Percentiles rank a stretch among this genome's conserved stretches.
phyloP scores from a whole-genome alignment of 2,797 vertebrate genomes.

The Hoplostethus atlanticus region DNA sequence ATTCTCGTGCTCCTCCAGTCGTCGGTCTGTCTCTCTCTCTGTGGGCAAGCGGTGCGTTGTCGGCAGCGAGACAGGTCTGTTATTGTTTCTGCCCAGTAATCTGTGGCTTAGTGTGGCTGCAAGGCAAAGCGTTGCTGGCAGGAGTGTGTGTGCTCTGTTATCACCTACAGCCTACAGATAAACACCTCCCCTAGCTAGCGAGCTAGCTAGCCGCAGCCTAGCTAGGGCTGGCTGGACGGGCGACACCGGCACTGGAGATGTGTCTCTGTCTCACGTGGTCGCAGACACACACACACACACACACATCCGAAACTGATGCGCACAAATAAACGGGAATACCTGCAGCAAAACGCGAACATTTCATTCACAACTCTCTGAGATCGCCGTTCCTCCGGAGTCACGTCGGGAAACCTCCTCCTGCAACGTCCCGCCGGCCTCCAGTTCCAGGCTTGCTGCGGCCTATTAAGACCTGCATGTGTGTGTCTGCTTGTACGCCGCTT shows the following conservation, averaged over 20 bases:
- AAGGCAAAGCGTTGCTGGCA: constrained; percentile 84
- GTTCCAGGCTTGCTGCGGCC: constrained; percentile 41
- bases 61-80: constrained; percentile 84
- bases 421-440: constrained; percentile 26
- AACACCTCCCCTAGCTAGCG: constrained; percentile 77
- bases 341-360: neutral
- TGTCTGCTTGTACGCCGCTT: constrained; percentile 41
- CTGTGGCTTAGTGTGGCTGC: constrained; percentile 83
- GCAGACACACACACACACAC: neutral
- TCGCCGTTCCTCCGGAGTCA: neutral
- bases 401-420: constrained; percentile 38
- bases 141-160: constrained; percentile 78
- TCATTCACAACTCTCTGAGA: constrained; percentile 9
- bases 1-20: constrained; percentile 37
- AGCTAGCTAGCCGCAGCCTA: constrained; percentile 55
- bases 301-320: too few species aligned
- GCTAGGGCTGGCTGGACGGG: constrained; percentile 36
- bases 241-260: constrained; percentile 11
- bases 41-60: constrained; percentile 79
- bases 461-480: constrained; percentile 32
- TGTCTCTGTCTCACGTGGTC: neutral
- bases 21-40: constrained; percentile 48
- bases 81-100: constrained; percentile 86
- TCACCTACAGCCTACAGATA: constrained; percentile 83
- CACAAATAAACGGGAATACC: too few species aligned